These are phyloP conservation scores for Agonopterix alstromeriana DNA, from an alignment of 2,888 invertebrate genomes.

Conservation along the genomic window DNA sequence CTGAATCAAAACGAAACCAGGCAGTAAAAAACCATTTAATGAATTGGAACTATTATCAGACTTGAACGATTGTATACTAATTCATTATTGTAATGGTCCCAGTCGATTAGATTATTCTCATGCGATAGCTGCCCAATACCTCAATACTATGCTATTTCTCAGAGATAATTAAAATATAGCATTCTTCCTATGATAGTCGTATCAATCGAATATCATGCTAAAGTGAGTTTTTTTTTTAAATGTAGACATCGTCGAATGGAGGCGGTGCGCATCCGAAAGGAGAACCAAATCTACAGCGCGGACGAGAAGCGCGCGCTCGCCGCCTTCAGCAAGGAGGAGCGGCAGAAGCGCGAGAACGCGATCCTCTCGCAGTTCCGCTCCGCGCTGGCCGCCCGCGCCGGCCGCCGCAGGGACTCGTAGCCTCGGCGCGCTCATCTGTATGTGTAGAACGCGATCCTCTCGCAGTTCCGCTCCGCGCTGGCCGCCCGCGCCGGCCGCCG, in stretches of 20 bases:
- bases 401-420: constrained; percentile 29
- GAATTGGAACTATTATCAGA: too few species aligned
- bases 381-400: constrained; percentile 72
- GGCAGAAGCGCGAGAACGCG: constrained; percentile 95
- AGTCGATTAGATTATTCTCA: too few species aligned
- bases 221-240: too few species aligned
- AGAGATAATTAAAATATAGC: too few species aligned
- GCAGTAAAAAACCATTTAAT: too few species aligned
- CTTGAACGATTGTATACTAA: too few species aligned
- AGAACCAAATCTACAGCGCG: constrained; percentile 99
- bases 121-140: too few species aligned
- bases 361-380: constrained; percentile 96
- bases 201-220: too few species aligned
- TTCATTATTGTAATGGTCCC: too few species aligned
- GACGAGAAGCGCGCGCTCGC: constrained; percentile 99
- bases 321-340: constrained; percentile 98
- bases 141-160: too few species aligned
- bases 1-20: too few species aligned
- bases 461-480: constrained; percentile 93
- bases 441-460: constrained; percentile 87
- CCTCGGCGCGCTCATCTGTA: constrained; percentile 88
- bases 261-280: constrained; percentile 98
- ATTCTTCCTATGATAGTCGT: too few species aligned
- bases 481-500: constrained; percentile 33
- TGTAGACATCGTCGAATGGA: constrained; percentile 96